Percentiles rank a stretch among this genome's conserved stretches.
Evolutionary conservation across 1,140 invertebrate species (phyloP).

Genomic region (Pomacea maculata): DNA sequence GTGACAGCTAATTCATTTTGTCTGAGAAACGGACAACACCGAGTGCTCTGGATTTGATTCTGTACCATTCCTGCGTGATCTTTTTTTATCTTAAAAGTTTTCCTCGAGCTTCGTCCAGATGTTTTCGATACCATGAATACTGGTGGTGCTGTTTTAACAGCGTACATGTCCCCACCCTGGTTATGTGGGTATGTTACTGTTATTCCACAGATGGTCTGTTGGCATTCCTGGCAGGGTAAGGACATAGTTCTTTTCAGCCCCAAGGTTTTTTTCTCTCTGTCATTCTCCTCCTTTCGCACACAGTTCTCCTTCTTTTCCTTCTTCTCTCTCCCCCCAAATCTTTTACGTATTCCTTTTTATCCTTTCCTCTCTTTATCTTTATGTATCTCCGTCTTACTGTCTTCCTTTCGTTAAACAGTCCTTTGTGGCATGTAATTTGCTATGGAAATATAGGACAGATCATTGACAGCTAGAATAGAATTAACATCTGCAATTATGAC

Average conservation of each 20-base stretch:
- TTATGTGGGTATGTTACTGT: too few species aligned
- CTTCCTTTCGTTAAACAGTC: not conserved
- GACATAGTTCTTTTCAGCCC: not conserved
- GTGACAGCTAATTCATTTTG: too few species aligned
- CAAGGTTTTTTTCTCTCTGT: not conserved
- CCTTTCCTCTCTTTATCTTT: constrained; percentile 4
- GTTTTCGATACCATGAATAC: not conserved
- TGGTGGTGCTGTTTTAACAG: not conserved
- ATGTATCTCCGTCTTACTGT: not conserved
- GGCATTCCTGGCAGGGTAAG: not conserved
- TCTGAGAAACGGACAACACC: not conserved
- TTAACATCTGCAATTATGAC: not conserved
- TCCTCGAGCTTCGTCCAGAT: not conserved
- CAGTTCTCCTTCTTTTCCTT: not conserved
- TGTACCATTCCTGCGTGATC: not conserved
- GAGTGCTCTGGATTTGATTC: not conserved
- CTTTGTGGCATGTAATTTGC: not conserved
- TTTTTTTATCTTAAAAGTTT: not conserved
- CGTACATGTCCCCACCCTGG: too few species aligned
- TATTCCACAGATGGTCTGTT: not conserved
- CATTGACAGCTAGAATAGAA: not conserved
- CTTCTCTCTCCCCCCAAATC: not conserved
- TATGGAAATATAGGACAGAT: too few species aligned
- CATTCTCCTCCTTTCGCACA: not conserved
- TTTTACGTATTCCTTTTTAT: not conserved